Evolutionary conservation across 1,140 invertebrate species (phyloP).

Genomic region (Cotesia chilonis): DNA sequence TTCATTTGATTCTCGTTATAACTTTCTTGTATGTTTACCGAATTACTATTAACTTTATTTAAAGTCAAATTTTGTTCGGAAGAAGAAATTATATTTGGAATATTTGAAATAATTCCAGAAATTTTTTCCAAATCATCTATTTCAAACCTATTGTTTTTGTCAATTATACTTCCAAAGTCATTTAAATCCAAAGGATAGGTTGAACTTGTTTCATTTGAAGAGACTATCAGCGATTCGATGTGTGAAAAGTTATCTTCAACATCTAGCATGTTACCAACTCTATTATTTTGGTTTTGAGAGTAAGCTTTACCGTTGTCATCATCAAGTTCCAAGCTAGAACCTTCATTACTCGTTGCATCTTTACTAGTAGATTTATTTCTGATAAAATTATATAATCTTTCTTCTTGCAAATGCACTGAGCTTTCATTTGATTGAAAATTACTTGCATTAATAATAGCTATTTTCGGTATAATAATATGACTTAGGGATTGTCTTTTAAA

Average conservation of each 20-base stretch:
- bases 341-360: constrained; percentile 53
- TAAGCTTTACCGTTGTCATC: constrained; percentile 37
- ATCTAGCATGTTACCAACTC: constrained; percentile 32
- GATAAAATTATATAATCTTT: constrained; percentile 42
- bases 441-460: constrained; percentile 62
- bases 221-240: constrained; percentile 31
- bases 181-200: constrained; percentile 27
- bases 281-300: constrained; percentile 37
- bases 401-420: constrained; percentile 56
- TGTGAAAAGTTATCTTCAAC: constrained; percentile 36
- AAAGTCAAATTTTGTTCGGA: constrained; percentile 40
- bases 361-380: constrained; percentile 44
- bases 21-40: constrained; percentile 51
- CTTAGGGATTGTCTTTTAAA: constrained; percentile 23
- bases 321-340: constrained; percentile 47
- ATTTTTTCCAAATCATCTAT: no score
- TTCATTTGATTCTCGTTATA: constrained; percentile 34
- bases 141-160: background rate
- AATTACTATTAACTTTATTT: constrained; percentile 49
- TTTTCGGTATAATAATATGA: constrained; percentile 56
- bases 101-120: no score
- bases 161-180: background rate
- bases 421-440: constrained; percentile 62
- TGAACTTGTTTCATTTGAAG: constrained; percentile 38
- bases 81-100: constrained; percentile 29